These are phyloP conservation scores for Argyresthia goedartella DNA, from an alignment of 2,888 invertebrate genomes.

Conservation along the genomic window DNA sequence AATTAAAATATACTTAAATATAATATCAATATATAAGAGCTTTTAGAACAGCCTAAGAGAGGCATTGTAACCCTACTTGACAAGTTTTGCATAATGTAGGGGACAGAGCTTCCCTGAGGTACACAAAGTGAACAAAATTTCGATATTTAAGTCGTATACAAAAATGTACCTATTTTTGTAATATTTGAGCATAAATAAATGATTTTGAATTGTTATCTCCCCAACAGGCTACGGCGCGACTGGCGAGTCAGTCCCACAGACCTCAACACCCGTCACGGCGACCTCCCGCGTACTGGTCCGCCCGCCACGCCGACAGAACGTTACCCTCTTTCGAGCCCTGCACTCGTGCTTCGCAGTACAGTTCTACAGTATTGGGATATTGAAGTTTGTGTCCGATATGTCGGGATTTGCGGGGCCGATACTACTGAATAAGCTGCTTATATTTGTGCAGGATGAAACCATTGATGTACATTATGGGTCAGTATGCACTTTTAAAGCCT, in stretches of 20 bases:
- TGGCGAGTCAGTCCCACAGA: conserved; percentile 36
- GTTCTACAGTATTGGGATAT: conserved; percentile 86
- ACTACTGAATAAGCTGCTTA: conserved; percentile 84
- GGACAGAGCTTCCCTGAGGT: too few species aligned
- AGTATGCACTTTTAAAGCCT: conserved; percentile 17
- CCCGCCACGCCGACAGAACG: conserved; percentile 45
- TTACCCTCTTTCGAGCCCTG: conserved; percentile 76
- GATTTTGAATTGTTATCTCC: too few species aligned
- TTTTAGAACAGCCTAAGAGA: too few species aligned
- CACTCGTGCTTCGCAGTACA: conserved; percentile 83
- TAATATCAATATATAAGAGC: too few species aligned
- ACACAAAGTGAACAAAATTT: too few species aligned
- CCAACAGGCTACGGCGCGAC: conserved; percentile 48
- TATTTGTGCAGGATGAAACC: conserved; percentile 79
- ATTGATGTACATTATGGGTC: conserved; percentile 78
- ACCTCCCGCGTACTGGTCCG: conserved; percentile 42
- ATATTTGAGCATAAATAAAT: too few species aligned
- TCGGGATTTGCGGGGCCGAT: conserved; percentile 92
- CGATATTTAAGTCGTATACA: too few species aligned
- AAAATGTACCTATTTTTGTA: too few species aligned
- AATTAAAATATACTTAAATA: too few species aligned
- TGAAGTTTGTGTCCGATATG: conserved; percentile 86
- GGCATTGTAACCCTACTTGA: too few species aligned
- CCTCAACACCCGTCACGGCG: conserved; percentile 50
- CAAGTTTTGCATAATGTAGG: too few species aligned